phyloP scores from a whole-genome alignment of 2,797 vertebrate species.

The Lepus townsendii region DNA sequence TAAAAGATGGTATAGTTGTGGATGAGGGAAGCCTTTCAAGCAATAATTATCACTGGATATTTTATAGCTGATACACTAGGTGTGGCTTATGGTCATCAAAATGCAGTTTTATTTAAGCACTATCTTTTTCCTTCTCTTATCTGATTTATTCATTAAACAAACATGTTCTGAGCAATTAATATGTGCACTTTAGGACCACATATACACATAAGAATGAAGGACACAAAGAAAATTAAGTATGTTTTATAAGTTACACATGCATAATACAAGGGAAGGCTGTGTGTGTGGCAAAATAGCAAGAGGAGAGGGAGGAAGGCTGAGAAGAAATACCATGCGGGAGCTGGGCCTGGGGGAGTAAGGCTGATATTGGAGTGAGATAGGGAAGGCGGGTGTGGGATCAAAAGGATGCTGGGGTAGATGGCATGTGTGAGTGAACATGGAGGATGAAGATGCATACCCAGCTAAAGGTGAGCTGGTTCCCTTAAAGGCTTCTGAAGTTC shows the following conservation, averaged over 20 bases:
- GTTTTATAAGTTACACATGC: too few species aligned
- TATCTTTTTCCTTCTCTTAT: not conserved
- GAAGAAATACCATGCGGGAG: not conserved
- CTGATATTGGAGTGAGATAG: too few species aligned
- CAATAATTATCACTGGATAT: not conserved
- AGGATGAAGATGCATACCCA: not conserved
- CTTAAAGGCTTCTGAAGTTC: not conserved
- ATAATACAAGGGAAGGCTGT: not conserved
- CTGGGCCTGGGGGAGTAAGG: not conserved
- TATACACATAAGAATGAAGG: not conserved
- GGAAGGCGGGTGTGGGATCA: not conserved
- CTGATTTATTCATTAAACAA: not conserved
- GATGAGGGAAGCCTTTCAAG: not conserved
- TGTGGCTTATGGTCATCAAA: not conserved
- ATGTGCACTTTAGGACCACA: not conserved
- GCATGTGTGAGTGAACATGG: fast-evolving
- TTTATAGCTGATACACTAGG: not conserved
- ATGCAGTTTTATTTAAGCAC: not conserved
- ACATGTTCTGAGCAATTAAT: not conserved
- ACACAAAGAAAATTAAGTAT: not conserved
- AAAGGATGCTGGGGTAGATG: not conserved
- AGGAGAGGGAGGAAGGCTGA: not conserved
- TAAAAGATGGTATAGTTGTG: not conserved
- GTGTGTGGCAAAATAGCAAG: not conserved
- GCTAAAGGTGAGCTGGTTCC: not conserved